These are phyloP conservation scores for Drosophila sordidula DNA, from an alignment of 2,888 invertebrate species.

Conservation along the genomic window DNA sequence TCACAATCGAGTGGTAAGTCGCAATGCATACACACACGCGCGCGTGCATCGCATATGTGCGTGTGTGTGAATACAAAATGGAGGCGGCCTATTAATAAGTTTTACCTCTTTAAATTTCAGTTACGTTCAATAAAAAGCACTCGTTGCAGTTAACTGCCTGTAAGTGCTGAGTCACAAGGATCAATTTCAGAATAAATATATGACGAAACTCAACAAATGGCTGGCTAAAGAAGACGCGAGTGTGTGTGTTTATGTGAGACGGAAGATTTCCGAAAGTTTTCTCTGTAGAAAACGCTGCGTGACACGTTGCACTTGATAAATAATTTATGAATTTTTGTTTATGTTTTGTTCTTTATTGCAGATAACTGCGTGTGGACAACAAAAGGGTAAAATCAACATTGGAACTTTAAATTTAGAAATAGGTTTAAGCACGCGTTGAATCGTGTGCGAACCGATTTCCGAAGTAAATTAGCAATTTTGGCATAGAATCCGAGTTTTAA, in stretches of 20 bases:
- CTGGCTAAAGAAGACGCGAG: not conserved
- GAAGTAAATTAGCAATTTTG: constrained; percentile 22
- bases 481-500: constrained; percentile 14
- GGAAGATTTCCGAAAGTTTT: constrained; percentile 5
- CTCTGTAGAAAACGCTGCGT: not conserved
- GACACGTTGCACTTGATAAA: constrained; percentile 43
- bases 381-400: constrained; percentile 21
- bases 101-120: constrained; percentile 26
- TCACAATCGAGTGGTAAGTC: constrained; percentile 44
- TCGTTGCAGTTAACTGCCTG: constrained; percentile 29
- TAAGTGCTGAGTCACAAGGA: constrained; percentile 29
- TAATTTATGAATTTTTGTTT: constrained; percentile 4
- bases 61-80: constrained; percentile 56
- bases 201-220: not conserved
- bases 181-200: not conserved
- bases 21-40: constrained; percentile 14
- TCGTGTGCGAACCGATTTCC: constrained; percentile 42
- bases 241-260: constrained; percentile 11
- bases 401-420: constrained; percentile 48
- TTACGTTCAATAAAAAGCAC: constrained; percentile 9
- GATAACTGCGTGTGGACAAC: constrained; percentile 20
- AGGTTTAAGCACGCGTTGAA: constrained; percentile 25
- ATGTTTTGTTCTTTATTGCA: constrained; percentile 13
- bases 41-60: constrained; percentile 16
- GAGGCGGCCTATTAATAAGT: constrained; percentile 51